A percentile compares a stretch with the other conserved stretches of the same genome.
Evolutionary conservation across 2,888 invertebrate genomes (phyloP).

Genomic region (Drosophila cognata): DNA sequence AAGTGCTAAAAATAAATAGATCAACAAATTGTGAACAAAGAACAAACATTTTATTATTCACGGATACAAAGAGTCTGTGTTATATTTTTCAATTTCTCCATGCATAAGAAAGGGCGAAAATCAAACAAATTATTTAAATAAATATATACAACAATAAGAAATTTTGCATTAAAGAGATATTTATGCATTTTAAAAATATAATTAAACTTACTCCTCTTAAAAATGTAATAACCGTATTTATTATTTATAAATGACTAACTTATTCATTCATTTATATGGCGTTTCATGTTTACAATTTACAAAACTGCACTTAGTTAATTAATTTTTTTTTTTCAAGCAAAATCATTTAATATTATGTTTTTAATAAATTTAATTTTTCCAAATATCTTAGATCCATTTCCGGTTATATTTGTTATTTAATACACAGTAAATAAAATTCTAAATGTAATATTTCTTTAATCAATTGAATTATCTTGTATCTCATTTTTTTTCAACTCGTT

Average conservation of each 20-base stretch:
- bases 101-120: background rate
- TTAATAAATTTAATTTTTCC: background rate
- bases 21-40: slow-evolving; percentile 56
- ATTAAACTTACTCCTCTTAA: background rate
- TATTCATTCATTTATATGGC: background rate
- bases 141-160: background rate
- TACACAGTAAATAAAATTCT: background rate
- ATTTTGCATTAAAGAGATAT: background rate
- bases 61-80: slow-evolving; percentile 14
- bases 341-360: background rate
- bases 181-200: background rate
- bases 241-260: background rate
- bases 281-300: background rate
- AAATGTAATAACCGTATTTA: background rate
- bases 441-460: slow-evolving; percentile 22
- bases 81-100: slow-evolving; percentile 24
- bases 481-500: slow-evolving; percentile 34
- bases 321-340: background rate
- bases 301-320: background rate
- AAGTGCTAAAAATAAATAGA: slow-evolving; percentile 55
- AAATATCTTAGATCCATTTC: background rate
- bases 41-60: slow-evolving; percentile 24
- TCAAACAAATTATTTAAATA: slow-evolving; percentile 24
- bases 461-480: slow-evolving; percentile 32
- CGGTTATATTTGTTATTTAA: background rate